Base-by-base conservation (phyloP, 2,113 vertebrate genomes). In the Myiozetetes cayanensis region DNA sequence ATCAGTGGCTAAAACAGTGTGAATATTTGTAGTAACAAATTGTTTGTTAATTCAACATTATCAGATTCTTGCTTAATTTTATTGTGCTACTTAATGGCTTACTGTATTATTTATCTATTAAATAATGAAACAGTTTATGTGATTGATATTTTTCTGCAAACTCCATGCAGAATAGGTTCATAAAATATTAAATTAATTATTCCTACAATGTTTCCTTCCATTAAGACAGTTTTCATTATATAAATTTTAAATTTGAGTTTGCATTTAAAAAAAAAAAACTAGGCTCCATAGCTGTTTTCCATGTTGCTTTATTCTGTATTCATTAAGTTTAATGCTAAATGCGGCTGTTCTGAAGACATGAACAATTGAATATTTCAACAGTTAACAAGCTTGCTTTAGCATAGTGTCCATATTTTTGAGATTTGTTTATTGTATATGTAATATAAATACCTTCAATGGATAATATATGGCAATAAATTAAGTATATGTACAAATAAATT, bases 131-230 rank as follows among this genome's bases (percentile, higher is more conserved):
- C 87, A 58, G 86, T 65, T 91, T 96, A 77, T 27, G 41, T 96
- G 96, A 97, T 96, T 75, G 92, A 93, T 96, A 96, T 78, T 97
- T 97, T 96, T 92, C 87, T 94, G 90, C 86, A 97, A 97, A 96
- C 83, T 95, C 93, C 49, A 82, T 95, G 78, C 63, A 86, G 93
- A 97, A 96, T 87, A 89, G 83, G 58, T 97, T 98, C 94, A 97
- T 98, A 97, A 98, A 98, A 98, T 97, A 98, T 98, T 98, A 97
- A 98, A 97, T 98, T 96, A 98, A 97, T 97, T 98, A 97, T 96
- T 97, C 41, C 66, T 97, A 47, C 89, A 73, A 61, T 96, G 87
- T 78, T 89, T 97, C 76, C 88, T 97, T 83, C 96, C 80, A 95
- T 96, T 83, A 89, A 96, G 89, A 96, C 67, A 95, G 53, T 95